A percentile compares a stretch with the other conserved stretches of the same genome.
These are phyloP conservation scores for Perdita meconis DNA, from an alignment of 2,888 invertebrate species.

Conservation along the genomic window DNA sequence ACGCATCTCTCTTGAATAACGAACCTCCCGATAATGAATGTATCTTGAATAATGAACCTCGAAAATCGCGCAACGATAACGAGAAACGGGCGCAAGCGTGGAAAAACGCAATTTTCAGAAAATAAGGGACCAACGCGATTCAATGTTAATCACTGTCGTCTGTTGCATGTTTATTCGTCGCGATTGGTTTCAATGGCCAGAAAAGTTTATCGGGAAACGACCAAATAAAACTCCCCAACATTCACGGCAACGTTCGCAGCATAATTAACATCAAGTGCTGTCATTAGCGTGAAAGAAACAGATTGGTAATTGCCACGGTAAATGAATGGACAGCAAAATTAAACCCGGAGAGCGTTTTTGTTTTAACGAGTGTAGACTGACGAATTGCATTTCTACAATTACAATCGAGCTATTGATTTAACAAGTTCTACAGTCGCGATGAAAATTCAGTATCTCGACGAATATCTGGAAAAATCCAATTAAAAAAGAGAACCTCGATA, in stretches of 20 bases:
- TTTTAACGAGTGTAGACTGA: conserved; percentile 52
- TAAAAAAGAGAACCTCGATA: too few relatives aligned
- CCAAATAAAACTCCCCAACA: neutral
- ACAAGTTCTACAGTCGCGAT: neutral
- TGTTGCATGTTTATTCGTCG: neutral
- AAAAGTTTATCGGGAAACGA: neutral
- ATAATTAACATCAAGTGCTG: conserved; percentile 30
- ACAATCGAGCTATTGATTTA: conserved; percentile 63
- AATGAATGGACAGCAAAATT: conserved; percentile 25
- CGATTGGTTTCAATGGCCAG: conserved; percentile 7
- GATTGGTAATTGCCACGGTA: conserved; percentile 23
- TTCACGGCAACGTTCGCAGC: neutral
- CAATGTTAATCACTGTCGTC: conserved; percentile 4
- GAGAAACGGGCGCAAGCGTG: too few relatives aligned
- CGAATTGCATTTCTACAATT: conserved; percentile 59
- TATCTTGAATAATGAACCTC: too few relatives aligned
- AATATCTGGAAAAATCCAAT: too few relatives aligned
- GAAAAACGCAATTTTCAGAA: conserved; percentile 34
- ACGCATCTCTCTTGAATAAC: too few relatives aligned
- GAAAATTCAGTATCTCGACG: too few relatives aligned
- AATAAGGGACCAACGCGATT: neutral
- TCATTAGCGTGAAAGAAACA: conserved; percentile 26
- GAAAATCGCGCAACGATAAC: too few relatives aligned
- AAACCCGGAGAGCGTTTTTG: conserved; percentile 21
- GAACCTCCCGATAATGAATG: too few relatives aligned